A percentile compares a stretch with the other conserved stretches of the same genome.
These are phyloP conservation scores for Pantala flavescens DNA, from an alignment of 1,140 invertebrate genomes.

Conservation along the genomic window DNA sequence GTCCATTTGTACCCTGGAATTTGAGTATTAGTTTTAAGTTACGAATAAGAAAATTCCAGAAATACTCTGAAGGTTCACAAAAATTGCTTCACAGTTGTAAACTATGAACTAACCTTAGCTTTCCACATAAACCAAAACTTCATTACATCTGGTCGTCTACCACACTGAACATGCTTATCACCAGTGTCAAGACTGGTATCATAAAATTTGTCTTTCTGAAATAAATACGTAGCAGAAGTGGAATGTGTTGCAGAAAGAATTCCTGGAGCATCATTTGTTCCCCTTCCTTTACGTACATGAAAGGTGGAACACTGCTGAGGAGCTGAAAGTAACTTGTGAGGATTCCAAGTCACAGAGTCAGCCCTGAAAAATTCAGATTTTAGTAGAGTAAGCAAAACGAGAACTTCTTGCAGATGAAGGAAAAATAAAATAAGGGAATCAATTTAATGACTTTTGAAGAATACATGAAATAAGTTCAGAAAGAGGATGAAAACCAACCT, in stretches of 20 bases:
- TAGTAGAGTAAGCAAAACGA: slow-evolving; percentile 15
- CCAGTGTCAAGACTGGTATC: slow-evolving; percentile 84
- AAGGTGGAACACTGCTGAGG: slow-evolving; percentile 86
- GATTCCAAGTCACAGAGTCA: slow-evolving; percentile 90
- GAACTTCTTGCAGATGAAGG: background rate
- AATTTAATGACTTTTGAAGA: too few species aligned
- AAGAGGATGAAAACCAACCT: slow-evolving; percentile 28
- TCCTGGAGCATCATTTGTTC: background rate
- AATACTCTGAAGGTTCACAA: too few species aligned
- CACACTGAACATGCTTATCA: slow-evolving; percentile 89
- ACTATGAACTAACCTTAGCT: slow-evolving; percentile 48
- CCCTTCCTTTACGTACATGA: slow-evolving; percentile 55
- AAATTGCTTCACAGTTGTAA: too few species aligned
- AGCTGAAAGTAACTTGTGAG: slow-evolving; percentile 79
- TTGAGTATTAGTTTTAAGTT: too few species aligned
- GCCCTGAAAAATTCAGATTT: slow-evolving; percentile 45
- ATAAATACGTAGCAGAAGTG: slow-evolving; percentile 76
- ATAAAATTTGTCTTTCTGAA: slow-evolving; percentile 95
- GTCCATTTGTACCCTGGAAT: slow-evolving; percentile 56
- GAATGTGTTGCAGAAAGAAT: slow-evolving; percentile 33
- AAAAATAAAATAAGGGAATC: background rate
- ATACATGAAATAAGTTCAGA: too few species aligned
- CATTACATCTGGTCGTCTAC: slow-evolving; percentile 84
- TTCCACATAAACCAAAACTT: slow-evolving; percentile 99
- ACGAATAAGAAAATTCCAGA: background rate